Evolutionary conservation across 2,797 vertebrate species (phyloP), one percentile per base, ranked within the genome.

Genomic region (Channallabes apus): DNA sequence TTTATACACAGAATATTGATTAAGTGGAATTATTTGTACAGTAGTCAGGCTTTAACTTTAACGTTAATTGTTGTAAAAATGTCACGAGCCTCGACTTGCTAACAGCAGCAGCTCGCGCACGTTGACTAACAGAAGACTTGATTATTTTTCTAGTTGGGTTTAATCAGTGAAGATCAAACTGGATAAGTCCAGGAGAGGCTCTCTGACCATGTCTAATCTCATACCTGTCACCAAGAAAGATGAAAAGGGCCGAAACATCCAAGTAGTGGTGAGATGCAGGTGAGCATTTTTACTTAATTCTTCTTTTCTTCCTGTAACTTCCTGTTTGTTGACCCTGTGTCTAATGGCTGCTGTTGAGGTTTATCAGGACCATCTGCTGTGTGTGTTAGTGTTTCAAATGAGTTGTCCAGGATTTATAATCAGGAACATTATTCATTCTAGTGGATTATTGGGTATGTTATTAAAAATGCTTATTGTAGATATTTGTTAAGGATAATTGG

Each of bases 211-310:
- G 89, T 86, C 87, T 2, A 59, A 61, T 38, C 8, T 22, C 17
- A 41, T 85, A 14, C 51, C 56, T 24, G 75, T 51, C 6, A 65
- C 51, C 1, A 96, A 95, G 90, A 96, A 96, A 82, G 96, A 96
- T 1, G 96, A 96, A 77, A 96, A 96, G 61, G 95, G 94, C 41
- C 95, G 95, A 91, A 96, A 96, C 75, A 96, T 96, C 86, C 96
- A 96, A 56, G 96, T 96, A 89, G 95, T 96, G 86, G 94, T 96
- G 85, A 92, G 96, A 58, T 96, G 96, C 95, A 95, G 96, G 96
- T 80, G 24, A 32, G 11, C 15, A 20, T 5, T 56, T 22, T 11
- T 0, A 20, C 9, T 17, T 2, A 32, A 0, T 65, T 54, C 22
- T 32, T 51, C n/a, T 73, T 17, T 46, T 14, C 6, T 29, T 17